Percentiles rank a stretch among this genome's conserved stretches.
phyloP scores from a whole-genome alignment of 2,888 invertebrate species.

The Coelogynopora nodosa region DNA sequence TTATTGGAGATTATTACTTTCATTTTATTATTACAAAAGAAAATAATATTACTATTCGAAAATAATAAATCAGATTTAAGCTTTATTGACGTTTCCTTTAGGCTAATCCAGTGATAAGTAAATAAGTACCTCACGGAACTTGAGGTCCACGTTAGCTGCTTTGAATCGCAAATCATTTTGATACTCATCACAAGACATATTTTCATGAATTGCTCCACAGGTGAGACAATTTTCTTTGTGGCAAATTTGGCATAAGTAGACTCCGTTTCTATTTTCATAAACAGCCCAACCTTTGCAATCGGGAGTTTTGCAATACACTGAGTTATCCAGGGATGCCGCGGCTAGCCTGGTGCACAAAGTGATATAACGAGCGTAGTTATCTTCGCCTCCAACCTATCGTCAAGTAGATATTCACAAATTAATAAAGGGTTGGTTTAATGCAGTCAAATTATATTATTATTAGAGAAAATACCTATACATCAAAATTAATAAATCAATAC shows the following conservation, averaged over 20 bases:
- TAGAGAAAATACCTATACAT: too few relatives aligned
- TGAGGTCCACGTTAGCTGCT: constrained; percentile 67
- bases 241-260: constrained; percentile 80
- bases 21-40: too few relatives aligned
- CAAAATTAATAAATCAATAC: too few relatives aligned
- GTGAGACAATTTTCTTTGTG: constrained; percentile 75
- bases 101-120: too few relatives aligned
- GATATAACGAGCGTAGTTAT: background rate
- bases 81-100: too few relatives aligned
- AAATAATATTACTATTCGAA: too few relatives aligned
- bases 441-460: too few relatives aligned
- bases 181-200: constrained; percentile 76
- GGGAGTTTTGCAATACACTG: constrained; percentile 83
- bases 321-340: constrained; percentile 73
- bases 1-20: too few relatives aligned
- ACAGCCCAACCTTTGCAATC: constrained; percentile 85
- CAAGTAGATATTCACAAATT: too few relatives aligned
- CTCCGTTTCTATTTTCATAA: constrained; percentile 78
- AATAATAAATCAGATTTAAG: too few relatives aligned
- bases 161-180: constrained; percentile 69
- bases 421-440: too few relatives aligned
- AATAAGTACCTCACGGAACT: too few relatives aligned
- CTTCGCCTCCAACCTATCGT: background rate
- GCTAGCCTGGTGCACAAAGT: constrained; percentile 71
- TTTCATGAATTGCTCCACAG: constrained; percentile 79